These are phyloP conservation scores for Lutjanus argentimaculatus DNA, from an alignment of 2,797 vertebrate species.

Conservation along the genomic window DNA sequence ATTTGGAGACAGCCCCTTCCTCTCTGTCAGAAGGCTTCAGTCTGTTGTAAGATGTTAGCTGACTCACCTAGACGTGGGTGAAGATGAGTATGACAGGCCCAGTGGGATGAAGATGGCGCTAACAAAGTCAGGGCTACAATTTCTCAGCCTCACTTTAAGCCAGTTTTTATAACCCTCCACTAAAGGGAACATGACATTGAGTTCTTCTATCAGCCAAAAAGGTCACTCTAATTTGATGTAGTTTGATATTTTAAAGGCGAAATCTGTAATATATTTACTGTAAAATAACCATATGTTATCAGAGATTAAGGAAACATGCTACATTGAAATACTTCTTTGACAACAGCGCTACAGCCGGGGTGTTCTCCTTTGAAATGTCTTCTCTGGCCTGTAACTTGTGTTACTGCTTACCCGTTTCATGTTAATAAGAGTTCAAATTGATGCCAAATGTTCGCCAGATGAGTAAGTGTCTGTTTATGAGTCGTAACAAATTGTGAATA, in stretches of 20 bases:
- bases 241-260: neutral
- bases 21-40: conserved; percentile 40
- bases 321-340: too few relatives aligned
- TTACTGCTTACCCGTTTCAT: too few relatives aligned
- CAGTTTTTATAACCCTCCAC: neutral
- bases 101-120: neutral
- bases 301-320: too few relatives aligned
- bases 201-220: neutral
- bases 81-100: conserved; percentile 31
- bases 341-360: too few relatives aligned
- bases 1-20: conserved; percentile 68
- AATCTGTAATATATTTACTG: too few relatives aligned
- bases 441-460: too few relatives aligned
- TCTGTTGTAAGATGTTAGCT: conserved; percentile 33
- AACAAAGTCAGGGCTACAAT: neutral
- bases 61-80: conserved; percentile 48
- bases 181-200: neutral
- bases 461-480: too few relatives aligned
- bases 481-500: too few relatives aligned
- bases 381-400: too few relatives aligned
- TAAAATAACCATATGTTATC: too few relatives aligned
- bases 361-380: too few relatives aligned
- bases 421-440: too few relatives aligned
- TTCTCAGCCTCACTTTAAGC: neutral
- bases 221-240: neutral